These are phyloP conservation scores for Cyclargus thomasi DNA, from an alignment of 1,140 invertebrate genomes.

Conservation along the genomic window DNA sequence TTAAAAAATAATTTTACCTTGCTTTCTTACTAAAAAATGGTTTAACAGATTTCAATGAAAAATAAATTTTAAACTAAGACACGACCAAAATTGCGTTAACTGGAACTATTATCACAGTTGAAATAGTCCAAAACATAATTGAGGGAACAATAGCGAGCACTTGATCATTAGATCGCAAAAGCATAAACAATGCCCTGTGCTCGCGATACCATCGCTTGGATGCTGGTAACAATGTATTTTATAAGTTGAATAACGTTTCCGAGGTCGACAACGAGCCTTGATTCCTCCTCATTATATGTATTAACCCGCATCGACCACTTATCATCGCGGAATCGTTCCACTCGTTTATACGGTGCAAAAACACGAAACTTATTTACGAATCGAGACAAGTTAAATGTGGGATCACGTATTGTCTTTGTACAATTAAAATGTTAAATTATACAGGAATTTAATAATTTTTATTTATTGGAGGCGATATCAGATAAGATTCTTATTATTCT, in stretches of 20 bases:
- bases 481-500: neutral
- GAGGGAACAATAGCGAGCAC: constrained; percentile 18
- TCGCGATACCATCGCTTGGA: constrained; percentile 36
- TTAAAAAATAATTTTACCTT: too few relatives aligned
- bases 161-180: constrained; percentile 30
- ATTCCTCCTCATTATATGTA: constrained; percentile 32
- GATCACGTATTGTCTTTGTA: neutral
- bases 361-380: constrained; percentile 1
- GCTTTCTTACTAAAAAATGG: too few relatives aligned
- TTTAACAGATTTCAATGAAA: too few relatives aligned
- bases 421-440: constrained; percentile 4
- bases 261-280: constrained; percentile 39
- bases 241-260: constrained; percentile 38
- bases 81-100: too few relatives aligned
- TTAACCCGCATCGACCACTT: constrained; percentile 30
- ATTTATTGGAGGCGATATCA: neutral
- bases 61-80: too few relatives aligned
- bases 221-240: constrained; percentile 39
- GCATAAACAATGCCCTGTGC: constrained; percentile 36
- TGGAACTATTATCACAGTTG: neutral
- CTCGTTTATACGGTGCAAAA: neutral
- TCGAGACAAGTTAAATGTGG: constrained; percentile 1
- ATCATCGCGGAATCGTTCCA: constrained; percentile 16
- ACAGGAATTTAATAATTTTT: constrained; percentile 16
- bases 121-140: neutral